A percentile compares a stretch with the other conserved stretches of the same genome.
These are phyloP conservation scores for Salmo trutta DNA, from an alignment of 2,797 vertebrate genomes.

Conservation along the genomic window DNA sequence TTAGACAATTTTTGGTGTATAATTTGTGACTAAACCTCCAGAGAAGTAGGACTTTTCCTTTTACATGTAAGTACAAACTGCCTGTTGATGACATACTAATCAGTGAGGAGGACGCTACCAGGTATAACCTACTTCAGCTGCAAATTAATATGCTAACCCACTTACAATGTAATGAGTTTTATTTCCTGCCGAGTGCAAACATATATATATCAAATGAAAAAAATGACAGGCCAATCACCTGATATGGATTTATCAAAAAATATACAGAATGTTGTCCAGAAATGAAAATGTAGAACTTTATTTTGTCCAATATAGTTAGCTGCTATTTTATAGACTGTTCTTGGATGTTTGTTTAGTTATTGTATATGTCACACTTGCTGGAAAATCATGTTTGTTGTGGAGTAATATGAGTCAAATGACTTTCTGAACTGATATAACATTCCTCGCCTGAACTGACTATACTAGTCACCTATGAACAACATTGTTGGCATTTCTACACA, in stretches of 20 bases:
- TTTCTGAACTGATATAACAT: background rate
- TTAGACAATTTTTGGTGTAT: conserved; percentile 50
- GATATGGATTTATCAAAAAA: background rate
- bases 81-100: conserved; percentile 72
- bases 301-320: background rate
- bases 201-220: conserved; percentile 60
- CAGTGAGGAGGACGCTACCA: conserved; percentile 64
- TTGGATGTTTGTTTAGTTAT: background rate
- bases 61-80: conserved; percentile 51
- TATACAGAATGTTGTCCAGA: background rate
- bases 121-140: conserved; percentile 74
- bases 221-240: conserved; percentile 31
- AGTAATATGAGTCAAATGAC: background rate
- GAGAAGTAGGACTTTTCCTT: conserved; percentile 45
- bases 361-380: background rate
- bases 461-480: no score
- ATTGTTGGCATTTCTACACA: background rate
- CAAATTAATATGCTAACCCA: conserved; percentile 70
- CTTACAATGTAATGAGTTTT: conserved; percentile 60
- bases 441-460: no score
- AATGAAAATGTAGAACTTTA: background rate
- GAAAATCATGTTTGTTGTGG: background rate
- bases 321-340: background rate
- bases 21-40: conserved; percentile 55
- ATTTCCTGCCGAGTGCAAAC: conserved; percentile 66